phyloP scores from a whole-genome alignment of 2,113 vertebrate genomes.

The Takifugu bimaculatus region DNA sequence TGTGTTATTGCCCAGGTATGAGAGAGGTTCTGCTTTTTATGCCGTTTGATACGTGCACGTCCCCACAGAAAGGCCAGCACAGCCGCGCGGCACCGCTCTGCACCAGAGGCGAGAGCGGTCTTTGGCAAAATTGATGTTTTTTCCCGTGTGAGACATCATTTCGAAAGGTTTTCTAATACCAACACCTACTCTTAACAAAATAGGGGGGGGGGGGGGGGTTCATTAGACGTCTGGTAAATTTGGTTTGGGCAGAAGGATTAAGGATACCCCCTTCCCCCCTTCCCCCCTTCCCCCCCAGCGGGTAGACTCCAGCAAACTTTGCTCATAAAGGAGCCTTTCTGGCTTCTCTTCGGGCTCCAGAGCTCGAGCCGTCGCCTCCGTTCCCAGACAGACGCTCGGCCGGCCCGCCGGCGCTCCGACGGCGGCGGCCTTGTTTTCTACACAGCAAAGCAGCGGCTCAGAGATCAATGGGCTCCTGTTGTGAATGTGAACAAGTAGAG shows the following conservation, averaged over 20 bases:
- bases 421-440: slow-evolving; percentile 58
- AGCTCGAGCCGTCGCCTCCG: no score
- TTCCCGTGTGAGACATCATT: slow-evolving; percentile 98
- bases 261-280: no score
- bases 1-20: slow-evolving; percentile 19
- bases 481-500: slow-evolving; percentile 59
- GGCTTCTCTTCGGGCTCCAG: slow-evolving; percentile 6
- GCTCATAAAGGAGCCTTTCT: slow-evolving; percentile 41
- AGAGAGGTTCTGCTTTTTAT: slow-evolving; percentile 52
- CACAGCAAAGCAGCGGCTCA: slow-evolving; percentile 69
- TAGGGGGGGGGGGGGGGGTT: slow-evolving; percentile 88
- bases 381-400: neutral
- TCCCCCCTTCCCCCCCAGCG: neutral
- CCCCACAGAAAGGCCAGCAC: slow-evolving; percentile 77
- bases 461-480: slow-evolving; percentile 68
- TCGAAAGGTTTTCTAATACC: slow-evolving; percentile 96
- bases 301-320: slow-evolving; percentile 27
- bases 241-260: slow-evolving; percentile 52
- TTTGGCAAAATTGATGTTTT: slow-evolving; percentile 99
- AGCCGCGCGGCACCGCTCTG: slow-evolving; percentile 82
- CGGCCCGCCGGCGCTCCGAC: slow-evolving; percentile 42
- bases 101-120: slow-evolving; percentile 91
- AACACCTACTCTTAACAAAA: slow-evolving; percentile 97
- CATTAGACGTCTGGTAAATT: slow-evolving; percentile 85
- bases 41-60: slow-evolving; percentile 52